A percentile compares a stretch with the other conserved stretches of the same genome.
phyloP scores from a whole-genome alignment of 2,113 vertebrate genomes.

The Dicerorhinus sumatrensis region DNA sequence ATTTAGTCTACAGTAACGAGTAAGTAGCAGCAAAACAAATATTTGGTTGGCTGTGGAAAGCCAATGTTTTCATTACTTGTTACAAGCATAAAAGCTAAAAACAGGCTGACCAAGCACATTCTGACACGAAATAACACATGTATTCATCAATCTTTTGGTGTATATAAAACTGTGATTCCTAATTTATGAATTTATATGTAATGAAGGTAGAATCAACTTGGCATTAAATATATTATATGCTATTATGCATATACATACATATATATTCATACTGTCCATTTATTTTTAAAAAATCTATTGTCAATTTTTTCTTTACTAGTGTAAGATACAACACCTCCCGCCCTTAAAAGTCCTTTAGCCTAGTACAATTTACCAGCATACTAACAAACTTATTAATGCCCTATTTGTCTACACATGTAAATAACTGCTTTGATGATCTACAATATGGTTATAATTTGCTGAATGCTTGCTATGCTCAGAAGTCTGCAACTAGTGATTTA shows the following conservation, averaged over 20 bases:
- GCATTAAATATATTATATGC: not conserved
- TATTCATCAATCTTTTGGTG: constrained; percentile 46
- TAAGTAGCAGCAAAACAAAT: constrained; percentile 82
- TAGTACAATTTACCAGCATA: constrained; percentile 24
- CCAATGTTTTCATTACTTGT: constrained; percentile 77
- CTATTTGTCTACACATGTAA: constrained; percentile 38
- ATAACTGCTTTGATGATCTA: constrained; percentile 38
- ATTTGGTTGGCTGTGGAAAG: constrained; percentile 77
- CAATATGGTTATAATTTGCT: constrained; percentile 32
- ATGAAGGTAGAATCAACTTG: not conserved
- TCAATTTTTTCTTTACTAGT: constrained; percentile 16
- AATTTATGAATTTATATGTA: constrained; percentile 52
- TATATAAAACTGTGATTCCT: constrained; percentile 43
- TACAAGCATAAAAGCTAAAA: constrained; percentile 75
- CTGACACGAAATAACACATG: constrained; percentile 67
- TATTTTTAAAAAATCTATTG: constrained; percentile 38
- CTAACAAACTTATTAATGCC: constrained; percentile 13
- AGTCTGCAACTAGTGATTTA: constrained; percentile 24
- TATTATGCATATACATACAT: not conserved
- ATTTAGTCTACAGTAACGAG: constrained; percentile 83
- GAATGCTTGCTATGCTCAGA: not conserved
- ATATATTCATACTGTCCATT: not conserved
- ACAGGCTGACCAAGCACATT: constrained; percentile 73
- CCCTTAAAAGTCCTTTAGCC: not conserved
- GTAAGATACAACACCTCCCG: not conserved